These are phyloP conservation scores for Melolontha melolontha DNA, from an alignment of 2,888 invertebrate genomes.

Conservation along the genomic window DNA sequence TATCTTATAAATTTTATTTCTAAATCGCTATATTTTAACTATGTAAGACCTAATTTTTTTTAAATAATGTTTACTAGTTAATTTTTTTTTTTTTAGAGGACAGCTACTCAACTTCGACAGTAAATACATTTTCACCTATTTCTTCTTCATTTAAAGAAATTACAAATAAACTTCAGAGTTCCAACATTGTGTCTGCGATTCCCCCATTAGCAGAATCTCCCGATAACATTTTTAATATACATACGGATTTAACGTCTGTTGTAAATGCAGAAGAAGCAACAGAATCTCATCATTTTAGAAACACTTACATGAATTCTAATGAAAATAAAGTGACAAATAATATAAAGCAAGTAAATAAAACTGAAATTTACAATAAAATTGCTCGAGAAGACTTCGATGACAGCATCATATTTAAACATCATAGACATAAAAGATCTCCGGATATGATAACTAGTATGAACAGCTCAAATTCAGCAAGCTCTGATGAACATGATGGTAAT, in stretches of 20 bases:
- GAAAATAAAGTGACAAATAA: conserved; percentile 49
- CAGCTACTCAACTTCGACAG: conserved; percentile 32
- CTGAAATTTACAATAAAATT: conserved; percentile 78
- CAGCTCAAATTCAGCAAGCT: conserved; percentile 59
- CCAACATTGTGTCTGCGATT: conserved; percentile 57
- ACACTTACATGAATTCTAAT: conserved; percentile 47
- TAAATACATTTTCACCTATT: conserved; percentile 45
- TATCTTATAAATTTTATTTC: no score
- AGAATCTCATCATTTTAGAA: conserved; percentile 71
- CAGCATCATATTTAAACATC: conserved; percentile 76
- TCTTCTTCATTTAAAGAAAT: conserved; percentile 59
- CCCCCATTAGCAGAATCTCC: conserved; percentile 56
- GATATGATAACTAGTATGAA: conserved; percentile 50
- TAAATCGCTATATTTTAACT: no score
- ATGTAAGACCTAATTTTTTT: no score
- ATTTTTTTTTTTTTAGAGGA: conserved; percentile 31
- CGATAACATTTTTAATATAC: conserved; percentile 55
- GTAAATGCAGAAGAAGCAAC: conserved; percentile 81
- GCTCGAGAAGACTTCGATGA: conserved; percentile 80
- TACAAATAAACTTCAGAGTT: conserved; percentile 61
- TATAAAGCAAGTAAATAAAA: conserved; percentile 63
- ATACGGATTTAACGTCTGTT: conserved; percentile 66
- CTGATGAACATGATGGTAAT: conserved; percentile 56
- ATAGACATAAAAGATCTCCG: conserved; percentile 64
- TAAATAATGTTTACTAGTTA: no score